These are phyloP conservation scores for Poeciliopsis turrubarensis DNA, from an alignment of 2,113 vertebrate species.

Conservation along the genomic window DNA sequence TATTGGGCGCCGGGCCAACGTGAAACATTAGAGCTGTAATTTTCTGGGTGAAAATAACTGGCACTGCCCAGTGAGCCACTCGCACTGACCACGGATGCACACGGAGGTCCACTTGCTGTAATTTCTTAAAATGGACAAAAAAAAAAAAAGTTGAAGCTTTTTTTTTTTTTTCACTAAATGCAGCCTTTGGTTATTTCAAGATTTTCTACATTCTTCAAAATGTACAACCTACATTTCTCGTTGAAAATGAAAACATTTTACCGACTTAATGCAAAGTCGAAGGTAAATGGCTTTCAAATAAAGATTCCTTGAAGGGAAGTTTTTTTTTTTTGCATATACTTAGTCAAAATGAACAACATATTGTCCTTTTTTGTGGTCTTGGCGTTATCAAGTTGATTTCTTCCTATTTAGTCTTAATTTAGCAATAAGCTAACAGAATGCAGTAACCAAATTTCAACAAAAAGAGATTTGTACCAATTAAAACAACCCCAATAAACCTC, in stretches of 20 bases:
- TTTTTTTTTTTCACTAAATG: conserved; percentile 25
- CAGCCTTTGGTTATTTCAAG: conserved; percentile 19
- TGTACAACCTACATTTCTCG: conserved; percentile 14
- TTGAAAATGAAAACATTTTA: conserved; percentile 23
- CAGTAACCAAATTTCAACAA: background rate
- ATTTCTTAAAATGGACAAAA: conserved; percentile 59
- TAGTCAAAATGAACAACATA: no score
- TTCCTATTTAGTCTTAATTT: background rate
- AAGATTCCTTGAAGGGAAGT: background rate
- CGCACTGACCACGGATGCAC: conserved; percentile 74
- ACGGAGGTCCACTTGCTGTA: conserved; percentile 62
- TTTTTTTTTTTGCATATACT: no score
- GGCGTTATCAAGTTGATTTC: no score
- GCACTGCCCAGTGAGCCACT: conserved; percentile 52
- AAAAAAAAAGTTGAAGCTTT: conserved; percentile 46
- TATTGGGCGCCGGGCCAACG: conserved; percentile 38
- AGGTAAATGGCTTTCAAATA: conserved; percentile 42
- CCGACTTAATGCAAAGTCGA: conserved; percentile 47
- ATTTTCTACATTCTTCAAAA: conserved; percentile 3
- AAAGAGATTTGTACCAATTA: background rate
- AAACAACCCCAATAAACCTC: background rate
- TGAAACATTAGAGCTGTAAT: conserved; percentile 82
- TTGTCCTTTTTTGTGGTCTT: no score
- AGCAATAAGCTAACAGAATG: background rate
- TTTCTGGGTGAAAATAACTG: conserved; percentile 80